Base-by-base conservation (phyloP, 2,888 invertebrate genomes). In the Gymnosoma rotundatum region DNA sequence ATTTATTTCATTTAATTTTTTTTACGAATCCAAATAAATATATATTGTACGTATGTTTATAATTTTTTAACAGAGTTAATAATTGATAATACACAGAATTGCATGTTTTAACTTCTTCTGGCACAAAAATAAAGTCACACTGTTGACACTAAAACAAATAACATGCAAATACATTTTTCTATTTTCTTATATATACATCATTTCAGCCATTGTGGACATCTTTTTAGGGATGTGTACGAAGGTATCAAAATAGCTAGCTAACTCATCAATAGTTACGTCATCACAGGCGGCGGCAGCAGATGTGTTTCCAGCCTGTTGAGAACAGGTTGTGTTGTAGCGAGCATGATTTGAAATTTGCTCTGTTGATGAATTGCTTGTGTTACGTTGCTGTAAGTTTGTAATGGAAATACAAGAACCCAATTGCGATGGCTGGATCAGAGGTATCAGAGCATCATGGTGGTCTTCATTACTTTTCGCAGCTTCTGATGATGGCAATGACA, bases 131-230 rank as follows among this genome's bases (percentile, higher is more conserved):
- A 61, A n/a, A 63, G 16, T 58, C 36, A 56, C 45, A 20, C 7
- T 56, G 7, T 58, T 69, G 21, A 45, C 42, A 70, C 25, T 20
- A 20, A 48, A 50, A 10, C n/a, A 42, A 38, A 18, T 50, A 25
- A 63, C 20, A 45, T 9, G 18, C 56, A 64, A 20, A 61, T 69
- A 64, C 61, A 66, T 50, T 42, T 42, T 78, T 18, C 61, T 56
- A 70, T 72, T 70, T 52, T 70, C 74, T 94, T 94, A 97, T 93
- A 97, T 98, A 92, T 98, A 98, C 98, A 98, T 98, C 98, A 98
- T 98, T 93, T 98, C 98, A 82, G 98, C 98, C 98, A 98, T 98
- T 79, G 96, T 95, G 64, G 98, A 98, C 98, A 98, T 98, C 92
- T 98, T 98, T 93, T 98, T 98, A 87, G 98, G 98, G 93, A 98